These are phyloP conservation scores for Pemphredon lugubris DNA, from an alignment of 2,888 invertebrate species.

Conservation along the genomic window DNA sequence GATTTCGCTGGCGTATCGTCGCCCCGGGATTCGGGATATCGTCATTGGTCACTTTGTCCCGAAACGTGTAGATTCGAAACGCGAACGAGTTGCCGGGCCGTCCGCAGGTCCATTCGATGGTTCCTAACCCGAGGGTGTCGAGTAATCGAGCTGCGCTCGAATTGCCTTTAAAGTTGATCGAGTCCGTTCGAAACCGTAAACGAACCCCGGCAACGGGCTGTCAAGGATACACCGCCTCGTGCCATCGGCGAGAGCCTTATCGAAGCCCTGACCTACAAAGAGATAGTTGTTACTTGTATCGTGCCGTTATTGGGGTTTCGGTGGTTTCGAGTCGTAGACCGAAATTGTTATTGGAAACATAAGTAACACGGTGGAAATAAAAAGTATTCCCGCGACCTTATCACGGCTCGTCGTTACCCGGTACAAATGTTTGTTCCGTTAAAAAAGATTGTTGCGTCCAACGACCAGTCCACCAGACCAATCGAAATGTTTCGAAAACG, in stretches of 20 bases:
- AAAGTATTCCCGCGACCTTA: no score
- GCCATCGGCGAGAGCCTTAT: conserved; percentile 51
- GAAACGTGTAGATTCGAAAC: conserved; percentile 47
- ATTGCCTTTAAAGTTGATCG: conserved; percentile 68
- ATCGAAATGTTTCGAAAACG: no score
- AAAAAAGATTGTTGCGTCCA: no score
- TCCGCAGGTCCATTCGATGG: conserved; percentile 61
- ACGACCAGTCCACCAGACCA: no score
- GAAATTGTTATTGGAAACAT: no score
- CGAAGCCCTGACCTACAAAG: conserved; percentile 18
- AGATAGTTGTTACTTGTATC: neutral
- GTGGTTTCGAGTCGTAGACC: no score
- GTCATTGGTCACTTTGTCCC: conserved; percentile 47
- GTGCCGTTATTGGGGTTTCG: no score
- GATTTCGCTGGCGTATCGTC: conserved; percentile 20
- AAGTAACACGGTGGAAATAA: no score
- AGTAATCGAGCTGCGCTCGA: conserved; percentile 65
- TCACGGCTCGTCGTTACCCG: no score
- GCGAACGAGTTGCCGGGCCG: conserved; percentile 48
- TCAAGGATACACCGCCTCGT: conserved; percentile 57
- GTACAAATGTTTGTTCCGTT: no score
- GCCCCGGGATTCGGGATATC: conserved; percentile 22
- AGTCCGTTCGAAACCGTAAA: conserved; percentile 47
- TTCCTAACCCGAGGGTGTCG: conserved; percentile 69
- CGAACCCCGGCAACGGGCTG: conserved; percentile 44